Conservation (phyloP, 2,888 invertebrate genomes). For the Acleris emargana region DNA sequence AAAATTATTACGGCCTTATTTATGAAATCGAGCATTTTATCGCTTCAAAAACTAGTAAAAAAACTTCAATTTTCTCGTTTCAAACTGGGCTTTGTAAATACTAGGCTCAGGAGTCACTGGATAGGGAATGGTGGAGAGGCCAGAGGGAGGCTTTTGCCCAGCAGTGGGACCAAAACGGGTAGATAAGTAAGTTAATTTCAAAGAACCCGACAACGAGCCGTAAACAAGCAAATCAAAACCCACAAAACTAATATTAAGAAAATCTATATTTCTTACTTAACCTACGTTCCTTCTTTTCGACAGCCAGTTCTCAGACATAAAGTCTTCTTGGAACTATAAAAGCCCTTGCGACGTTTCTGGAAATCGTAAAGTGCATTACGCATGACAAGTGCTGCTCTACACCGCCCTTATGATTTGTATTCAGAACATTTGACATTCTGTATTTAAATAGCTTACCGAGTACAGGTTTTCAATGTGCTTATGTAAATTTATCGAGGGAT, state of each 20-base stretch:
- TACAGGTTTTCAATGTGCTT: neutral
- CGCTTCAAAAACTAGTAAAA: too few relatives aligned
- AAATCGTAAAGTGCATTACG: constrained; percentile 26
- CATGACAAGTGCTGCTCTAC: constrained; percentile 13
- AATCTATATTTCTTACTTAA: neutral
- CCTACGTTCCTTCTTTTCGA: constrained; percentile 17
- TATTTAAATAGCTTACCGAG: neutral
- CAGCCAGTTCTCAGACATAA: constrained; percentile 21
- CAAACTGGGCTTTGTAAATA: too few relatives aligned
- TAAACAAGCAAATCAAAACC: neutral
- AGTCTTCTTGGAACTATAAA: constrained; percentile 28
- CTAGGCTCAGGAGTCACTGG: too few relatives aligned
- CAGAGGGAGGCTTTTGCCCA: too few relatives aligned
- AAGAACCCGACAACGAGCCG: too few relatives aligned
- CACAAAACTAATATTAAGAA: neutral
- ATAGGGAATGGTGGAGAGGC: too few relatives aligned
- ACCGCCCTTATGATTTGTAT: constrained; percentile 20
- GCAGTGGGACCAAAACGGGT: too few relatives aligned
- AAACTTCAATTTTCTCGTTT: too few relatives aligned
- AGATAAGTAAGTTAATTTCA: too few relatives aligned
- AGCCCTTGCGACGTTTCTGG: constrained; percentile 25
- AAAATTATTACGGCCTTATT: too few relatives aligned
- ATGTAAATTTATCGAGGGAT: too few relatives aligned
- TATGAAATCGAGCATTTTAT: too few relatives aligned
- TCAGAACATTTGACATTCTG: constrained; percentile 3